Evolutionary conservation across 2,888 invertebrate genomes (phyloP), one percentile per base, ranked within the genome.

Genomic region (Limulus polyphemus): DNA sequence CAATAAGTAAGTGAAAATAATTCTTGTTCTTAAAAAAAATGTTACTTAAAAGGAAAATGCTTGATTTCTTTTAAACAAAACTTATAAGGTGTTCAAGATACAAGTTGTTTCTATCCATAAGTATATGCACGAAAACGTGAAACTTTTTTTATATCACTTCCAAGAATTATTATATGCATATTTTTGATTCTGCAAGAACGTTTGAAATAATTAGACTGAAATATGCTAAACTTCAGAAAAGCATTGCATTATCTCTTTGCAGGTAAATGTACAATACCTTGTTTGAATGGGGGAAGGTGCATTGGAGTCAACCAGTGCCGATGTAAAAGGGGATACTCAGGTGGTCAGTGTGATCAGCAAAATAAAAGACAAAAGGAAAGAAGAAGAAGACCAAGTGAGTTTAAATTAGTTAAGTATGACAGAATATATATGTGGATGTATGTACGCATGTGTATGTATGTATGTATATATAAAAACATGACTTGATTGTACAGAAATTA

Each of bases 261-360:
- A 89, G 89, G 89, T 17, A 88, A 89, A 79, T 91, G 90, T 76
- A 84, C 89, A 68, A 87, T 93, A 71, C 91, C 92, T 4, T 94
- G 94, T 75, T 79, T 90, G 70, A 92, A 92, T 75, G 90, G 90
- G 13, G 93, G 94, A 0, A 85, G 87, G 62, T 94, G 94, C 75
- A 86, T 84, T 72, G 91, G 91, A 49, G 87, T 87, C 64, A 92
- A 94, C 78, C 84, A 87, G 74, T 94, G 94, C 76, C 84, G 88
- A 66, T 94, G 94, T 76, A 87, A 87, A 4, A 81, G 82, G 55
- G 92, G 90, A 10, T 86, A 87, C 70, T 83, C 84, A 68, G 94
- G 94, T 12, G 84, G 90, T 77, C 91, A 91, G 78, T 94, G 94
- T 77, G 93, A 94, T 56, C 11, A 55, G 32, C 3, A 32, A 32